Conservation (phyloP, 2,797 vertebrate genomes). For the Channa striata region DNA sequence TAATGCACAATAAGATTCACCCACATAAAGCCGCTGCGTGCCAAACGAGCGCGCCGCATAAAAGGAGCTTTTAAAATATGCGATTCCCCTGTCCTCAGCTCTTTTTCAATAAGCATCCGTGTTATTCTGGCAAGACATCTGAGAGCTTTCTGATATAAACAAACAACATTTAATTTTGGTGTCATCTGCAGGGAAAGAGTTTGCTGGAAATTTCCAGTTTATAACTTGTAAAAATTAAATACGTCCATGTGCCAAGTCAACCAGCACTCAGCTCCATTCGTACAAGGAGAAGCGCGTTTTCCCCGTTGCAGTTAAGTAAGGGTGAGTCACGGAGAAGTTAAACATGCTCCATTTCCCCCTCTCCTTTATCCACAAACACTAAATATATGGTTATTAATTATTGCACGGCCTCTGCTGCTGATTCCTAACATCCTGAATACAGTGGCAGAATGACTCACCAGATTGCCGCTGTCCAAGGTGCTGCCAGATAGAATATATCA, state of each 20-base stretch:
- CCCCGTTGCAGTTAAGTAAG: slow-evolving; percentile 18
- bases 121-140: slow-evolving; percentile 60
- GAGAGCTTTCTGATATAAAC: slow-evolving; percentile 48
- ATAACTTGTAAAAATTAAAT: background rate
- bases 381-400: slow-evolving; percentile 72
- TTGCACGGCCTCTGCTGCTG: slow-evolving; percentile 41
- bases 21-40: slow-evolving; percentile 29
- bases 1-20: slow-evolving; percentile 43
- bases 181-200: slow-evolving; percentile 17
- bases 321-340: slow-evolving; percentile 31
- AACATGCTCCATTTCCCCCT: slow-evolving; percentile 17
- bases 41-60: slow-evolving; percentile 32
- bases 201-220: slow-evolving; percentile 15
- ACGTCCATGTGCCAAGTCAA: slow-evolving; percentile 17
- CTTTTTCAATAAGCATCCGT: slow-evolving; percentile 37
- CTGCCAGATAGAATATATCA: slow-evolving; percentile 70
- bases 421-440: slow-evolving; percentile 62
- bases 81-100: slow-evolving; percentile 26
- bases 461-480: slow-evolving; percentile 69
- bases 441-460: slow-evolving; percentile 76
- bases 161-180: slow-evolving; percentile 32
- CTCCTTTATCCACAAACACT: slow-evolving; percentile 29
- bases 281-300: slow-evolving; percentile 11
- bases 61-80: slow-evolving; percentile 39
- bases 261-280: slow-evolving; percentile 10